A percentile compares a stretch with the other conserved stretches of the same genome.
These are phyloP conservation scores for Leucania comma DNA, from an alignment of 2,888 invertebrate genomes.

Conservation along the genomic window DNA sequence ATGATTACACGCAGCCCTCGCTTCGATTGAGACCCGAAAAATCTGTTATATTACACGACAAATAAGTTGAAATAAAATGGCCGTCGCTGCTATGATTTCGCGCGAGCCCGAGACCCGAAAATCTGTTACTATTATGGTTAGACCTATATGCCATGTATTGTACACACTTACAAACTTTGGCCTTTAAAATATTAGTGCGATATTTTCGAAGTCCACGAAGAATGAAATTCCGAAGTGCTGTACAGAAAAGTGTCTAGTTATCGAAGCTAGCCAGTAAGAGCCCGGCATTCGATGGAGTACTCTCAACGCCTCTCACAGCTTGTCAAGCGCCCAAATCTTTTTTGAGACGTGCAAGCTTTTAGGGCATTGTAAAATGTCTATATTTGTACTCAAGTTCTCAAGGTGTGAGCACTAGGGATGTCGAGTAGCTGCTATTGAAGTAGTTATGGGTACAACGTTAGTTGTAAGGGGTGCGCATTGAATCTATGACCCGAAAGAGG, in stretches of 20 bases:
- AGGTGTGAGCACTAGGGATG: constrained; percentile 30
- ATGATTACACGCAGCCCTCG: no score
- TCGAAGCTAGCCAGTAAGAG: constrained; percentile 31
- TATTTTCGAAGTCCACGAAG: neutral
- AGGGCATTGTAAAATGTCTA: constrained; percentile 49
- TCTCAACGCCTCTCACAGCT: constrained; percentile 34
- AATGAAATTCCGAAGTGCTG: neutral
- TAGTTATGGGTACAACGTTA: neutral
- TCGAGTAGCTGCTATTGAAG: constrained; percentile 25
- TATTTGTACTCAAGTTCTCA: constrained; percentile 50
- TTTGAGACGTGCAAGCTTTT: constrained; percentile 53
- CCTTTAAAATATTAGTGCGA: no score
- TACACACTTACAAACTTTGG: no score
- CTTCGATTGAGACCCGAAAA: no score
- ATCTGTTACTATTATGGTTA: no score
- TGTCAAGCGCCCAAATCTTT: constrained; percentile 52
- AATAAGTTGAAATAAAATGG: no score
- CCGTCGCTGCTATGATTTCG: no score
- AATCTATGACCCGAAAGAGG: neutral
- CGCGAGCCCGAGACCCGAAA: no score
- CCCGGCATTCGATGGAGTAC: constrained; percentile 28
- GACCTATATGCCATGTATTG: no score
- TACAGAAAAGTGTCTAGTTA: constrained; percentile 21
- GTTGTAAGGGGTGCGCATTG: neutral
- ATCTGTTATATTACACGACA: no score